A percentile compares a stretch with the other conserved stretches of the same genome.
Evolutionary conservation across 2,797 vertebrate genomes (phyloP).

Genomic region (Ptychadena robeensis): DNA sequence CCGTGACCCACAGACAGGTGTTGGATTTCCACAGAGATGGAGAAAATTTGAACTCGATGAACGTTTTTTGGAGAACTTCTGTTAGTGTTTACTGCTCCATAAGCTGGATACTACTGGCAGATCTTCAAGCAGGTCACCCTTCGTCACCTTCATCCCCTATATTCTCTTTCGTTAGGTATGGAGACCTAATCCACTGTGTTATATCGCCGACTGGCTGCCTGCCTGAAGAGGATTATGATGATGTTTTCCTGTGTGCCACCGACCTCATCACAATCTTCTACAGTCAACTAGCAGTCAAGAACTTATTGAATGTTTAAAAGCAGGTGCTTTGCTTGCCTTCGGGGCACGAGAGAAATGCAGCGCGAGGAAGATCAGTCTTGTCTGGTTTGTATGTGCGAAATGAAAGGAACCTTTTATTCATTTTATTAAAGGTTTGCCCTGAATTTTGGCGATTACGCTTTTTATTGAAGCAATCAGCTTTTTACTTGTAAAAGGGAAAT

Average conservation of each 20-base stretch:
- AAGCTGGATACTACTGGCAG: neutral
- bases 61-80: neutral
- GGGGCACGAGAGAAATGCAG: conserved; percentile 20
- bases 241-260: conserved; percentile 29
- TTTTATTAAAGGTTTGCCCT: neutral
- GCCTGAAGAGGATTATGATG: conserved; percentile 47
- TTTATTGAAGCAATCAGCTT: neutral
- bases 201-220: conserved; percentile 37
- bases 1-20: conserved; percentile 7
- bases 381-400: neutral
- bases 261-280: conserved; percentile 29
- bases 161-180: conserved; percentile 35
- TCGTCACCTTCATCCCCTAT: conserved; percentile 2
- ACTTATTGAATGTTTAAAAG: conserved; percentile 34
- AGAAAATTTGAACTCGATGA: neutral
- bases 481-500: neutral
- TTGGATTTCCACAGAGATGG: neutral
- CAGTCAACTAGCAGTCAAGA: conserved; percentile 41
- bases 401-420: neutral
- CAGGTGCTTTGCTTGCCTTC: conserved; percentile 27
- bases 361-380: neutral
- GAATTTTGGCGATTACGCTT: neutral
- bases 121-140: conserved; percentile 18
- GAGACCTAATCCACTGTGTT: conserved; percentile 47
- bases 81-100: neutral